These are phyloP conservation scores for Etheostoma spectabile DNA, from an alignment of 2,113 vertebrate genomes.

Conservation along the genomic window DNA sequence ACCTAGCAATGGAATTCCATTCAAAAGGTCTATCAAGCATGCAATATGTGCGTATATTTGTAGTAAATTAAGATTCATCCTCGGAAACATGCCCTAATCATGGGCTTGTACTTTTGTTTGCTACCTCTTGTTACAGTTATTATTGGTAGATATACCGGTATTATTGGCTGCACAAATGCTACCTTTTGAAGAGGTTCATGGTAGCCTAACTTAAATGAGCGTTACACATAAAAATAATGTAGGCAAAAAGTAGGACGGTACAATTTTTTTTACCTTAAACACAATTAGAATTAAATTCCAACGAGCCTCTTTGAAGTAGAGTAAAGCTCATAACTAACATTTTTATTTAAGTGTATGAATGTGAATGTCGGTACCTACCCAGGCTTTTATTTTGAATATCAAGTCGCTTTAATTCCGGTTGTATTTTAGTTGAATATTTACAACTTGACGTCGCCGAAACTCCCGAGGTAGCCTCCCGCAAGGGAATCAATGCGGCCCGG, in stretches of 20 bases:
- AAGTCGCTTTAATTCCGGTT: slow-evolving; percentile 12
- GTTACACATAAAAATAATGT: too few relatives aligned
- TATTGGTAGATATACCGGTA: not conserved
- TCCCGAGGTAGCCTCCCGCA: slow-evolving; percentile 63
- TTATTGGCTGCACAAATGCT: not conserved
- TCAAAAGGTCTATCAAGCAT: not conserved
- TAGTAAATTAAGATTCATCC: not conserved
- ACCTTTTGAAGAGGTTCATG: not conserved
- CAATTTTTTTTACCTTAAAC: not conserved
- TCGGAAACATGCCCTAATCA: not conserved
- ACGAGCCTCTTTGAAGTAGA: not conserved
- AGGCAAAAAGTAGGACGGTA: too few relatives aligned
- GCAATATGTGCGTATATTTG: not conserved
- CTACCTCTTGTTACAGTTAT: too few relatives aligned
- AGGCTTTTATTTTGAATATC: slow-evolving; percentile 11
- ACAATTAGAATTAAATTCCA: not conserved
- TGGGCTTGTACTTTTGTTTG: not conserved
- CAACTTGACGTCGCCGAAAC: not conserved
- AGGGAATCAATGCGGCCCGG: slow-evolving; percentile 55
- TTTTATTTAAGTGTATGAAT: not conserved
- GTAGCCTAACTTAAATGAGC: not conserved
- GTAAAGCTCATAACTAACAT: not conserved
- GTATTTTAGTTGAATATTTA: not conserved
- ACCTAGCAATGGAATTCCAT: not conserved
- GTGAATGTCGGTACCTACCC: accelerated